Conservation (phyloP, 2,888 invertebrate genomes). For the Phyllotreta cruciferae region DNA sequence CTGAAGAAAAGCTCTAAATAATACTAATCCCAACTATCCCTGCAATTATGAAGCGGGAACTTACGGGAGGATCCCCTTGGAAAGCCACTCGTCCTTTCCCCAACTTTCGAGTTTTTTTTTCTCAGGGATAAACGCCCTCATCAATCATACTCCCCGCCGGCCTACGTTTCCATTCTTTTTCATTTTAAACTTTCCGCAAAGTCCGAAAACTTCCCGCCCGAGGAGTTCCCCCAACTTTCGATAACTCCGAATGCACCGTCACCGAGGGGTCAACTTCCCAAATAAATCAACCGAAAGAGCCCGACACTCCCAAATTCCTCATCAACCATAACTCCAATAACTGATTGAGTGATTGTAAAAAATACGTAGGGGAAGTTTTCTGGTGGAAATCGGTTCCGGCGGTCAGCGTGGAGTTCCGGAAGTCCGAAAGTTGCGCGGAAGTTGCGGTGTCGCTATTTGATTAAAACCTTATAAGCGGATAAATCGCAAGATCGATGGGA, state of each 20-base stretch:
- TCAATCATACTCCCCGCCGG: constrained; percentile 15
- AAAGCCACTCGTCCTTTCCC: constrained; percentile 8
- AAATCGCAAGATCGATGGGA: constrained; percentile 22
- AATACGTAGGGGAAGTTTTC: too few relatives aligned
- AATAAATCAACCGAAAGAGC: constrained; percentile 23
- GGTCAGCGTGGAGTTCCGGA: constrained; percentile 10
- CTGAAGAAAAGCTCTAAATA: background rate
- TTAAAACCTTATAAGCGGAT: constrained; percentile 22
- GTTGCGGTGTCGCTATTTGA: constrained; percentile 25
- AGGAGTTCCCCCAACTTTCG: constrained; percentile 20
- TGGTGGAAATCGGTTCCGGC: too few relatives aligned
- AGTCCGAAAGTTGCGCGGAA: constrained; percentile 17
- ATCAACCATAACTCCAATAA: too few relatives aligned
- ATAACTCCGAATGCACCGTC: constrained; percentile 32
- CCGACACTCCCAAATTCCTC: constrained; percentile 10
- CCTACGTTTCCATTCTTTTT: constrained; percentile 28
- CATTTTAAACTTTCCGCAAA: constrained; percentile 26
- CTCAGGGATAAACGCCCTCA: constrained; percentile 3
- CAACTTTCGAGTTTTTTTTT: background rate
- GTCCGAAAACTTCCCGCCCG: constrained; percentile 25
- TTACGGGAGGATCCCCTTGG: background rate
- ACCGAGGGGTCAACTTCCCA: constrained; percentile 31
- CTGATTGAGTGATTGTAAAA: too few relatives aligned
- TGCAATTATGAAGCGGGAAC: too few relatives aligned
- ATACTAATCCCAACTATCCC: background rate